Base-by-base conservation (phyloP, 2,888 invertebrate genomes). In the Isoperla grammatica region DNA sequence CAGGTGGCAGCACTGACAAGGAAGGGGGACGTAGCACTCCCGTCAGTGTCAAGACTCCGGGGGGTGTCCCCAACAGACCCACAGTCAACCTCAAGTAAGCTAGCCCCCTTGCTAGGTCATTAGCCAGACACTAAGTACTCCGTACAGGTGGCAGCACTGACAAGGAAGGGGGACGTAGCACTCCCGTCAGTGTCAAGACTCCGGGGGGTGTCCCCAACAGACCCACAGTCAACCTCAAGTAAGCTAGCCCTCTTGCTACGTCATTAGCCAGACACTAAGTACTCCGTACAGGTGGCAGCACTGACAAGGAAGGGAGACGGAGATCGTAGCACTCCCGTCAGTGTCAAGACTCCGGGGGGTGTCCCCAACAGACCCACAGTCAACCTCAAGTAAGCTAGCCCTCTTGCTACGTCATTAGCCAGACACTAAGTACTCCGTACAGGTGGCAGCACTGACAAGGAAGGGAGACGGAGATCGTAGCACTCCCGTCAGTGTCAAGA, bases 231-330 rank as follows among this genome's bases (percentile, higher is more conserved):
- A 88, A 82, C 69, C 79, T 90, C 50, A 91, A 90, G 88, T 88
- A 75, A n/a, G n/a, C n/a, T n/a, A n/a, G n/a, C n/a, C n/a, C n/a
- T n/a, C n/a, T n/a, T n/a, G n/a, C n/a, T n/a, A n/a, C n/a, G n/a
- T n/a, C n/a, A n/a, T n/a, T n/a, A 96, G 74, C 96, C 99, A 2
- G 96, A 98, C 71, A 95, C 98, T 0, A 85, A 86, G 68, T 99
- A 99, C 77, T 87, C 87, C 57, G 87, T 96, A 61, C 92, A 95
- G 79, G 95, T 98, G 61, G 95, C 95, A 1, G 99, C 97, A 0
- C 80, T 97, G 62, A 99, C 98, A 2, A 82, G 95, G 64, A 95
- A 95, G 75, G 99, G 99, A 45, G 98, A 99, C 74, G 99, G 99
- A 17, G 90, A 92, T 73, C 81, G 95, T 65, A 95, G 95, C 72